Conservation (phyloP, 2,888 invertebrate genomes). For the Drosophila aldrichi region DNA sequence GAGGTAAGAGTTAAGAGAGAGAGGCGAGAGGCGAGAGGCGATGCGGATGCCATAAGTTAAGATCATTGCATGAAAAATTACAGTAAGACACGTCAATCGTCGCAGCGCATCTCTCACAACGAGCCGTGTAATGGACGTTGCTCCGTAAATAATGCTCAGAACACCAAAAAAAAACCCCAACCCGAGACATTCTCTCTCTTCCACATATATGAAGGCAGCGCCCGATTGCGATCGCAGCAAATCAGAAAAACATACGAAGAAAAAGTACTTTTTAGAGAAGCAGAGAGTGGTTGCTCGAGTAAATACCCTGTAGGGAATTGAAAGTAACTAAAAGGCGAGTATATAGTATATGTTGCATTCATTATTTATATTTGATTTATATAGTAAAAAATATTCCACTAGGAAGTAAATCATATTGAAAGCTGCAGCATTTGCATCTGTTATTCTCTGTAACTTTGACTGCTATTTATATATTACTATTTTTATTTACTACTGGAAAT, state of each 20-base stretch:
- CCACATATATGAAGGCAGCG: conserved; percentile 32
- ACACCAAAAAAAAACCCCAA: conserved; percentile 2
- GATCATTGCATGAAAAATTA: conserved; percentile 80
- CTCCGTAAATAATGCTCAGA: conserved; percentile 60
- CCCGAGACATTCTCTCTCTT: conserved; percentile 38
- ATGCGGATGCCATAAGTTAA: conserved; percentile 53
- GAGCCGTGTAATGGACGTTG: conserved; percentile 71
- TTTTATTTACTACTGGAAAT: too few relatives aligned
- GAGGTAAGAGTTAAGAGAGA: neutral
- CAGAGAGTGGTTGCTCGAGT: neutral
- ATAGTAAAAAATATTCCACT: too few relatives aligned
- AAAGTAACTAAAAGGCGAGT: neutral
- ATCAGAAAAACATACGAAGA: conserved; percentile 51
- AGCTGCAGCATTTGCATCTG: too few relatives aligned
- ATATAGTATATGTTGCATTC: too few relatives aligned
- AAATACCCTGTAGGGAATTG: neutral
- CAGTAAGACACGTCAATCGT: conserved; percentile 80
- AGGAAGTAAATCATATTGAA: too few relatives aligned
- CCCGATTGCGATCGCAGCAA: conserved; percentile 78
- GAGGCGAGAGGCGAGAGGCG: conserved; percentile 18
- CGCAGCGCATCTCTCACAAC: conserved; percentile 69
- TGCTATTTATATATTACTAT: too few relatives aligned
- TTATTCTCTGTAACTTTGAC: too few relatives aligned
- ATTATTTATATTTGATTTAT: too few relatives aligned
- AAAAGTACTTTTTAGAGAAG: neutral